Conservation (phyloP, 2,888 invertebrate genomes). For the Xanthorhoe designata region DNA sequence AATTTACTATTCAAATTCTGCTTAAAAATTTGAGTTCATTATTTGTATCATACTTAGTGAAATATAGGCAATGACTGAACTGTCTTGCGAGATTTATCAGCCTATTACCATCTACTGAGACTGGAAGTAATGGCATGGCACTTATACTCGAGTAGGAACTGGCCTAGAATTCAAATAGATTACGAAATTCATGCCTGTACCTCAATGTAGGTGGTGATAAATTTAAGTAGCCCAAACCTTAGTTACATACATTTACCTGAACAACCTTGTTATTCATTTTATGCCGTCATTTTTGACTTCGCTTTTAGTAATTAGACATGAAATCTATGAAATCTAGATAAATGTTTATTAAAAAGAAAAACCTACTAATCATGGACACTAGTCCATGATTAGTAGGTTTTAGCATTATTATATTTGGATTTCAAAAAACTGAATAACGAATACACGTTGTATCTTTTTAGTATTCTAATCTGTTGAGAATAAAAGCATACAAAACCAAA, state of each 20-base stretch:
- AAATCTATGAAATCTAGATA: too few relatives aligned
- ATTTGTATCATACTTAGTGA: background rate
- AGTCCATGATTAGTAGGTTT: too few relatives aligned
- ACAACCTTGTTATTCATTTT: too few relatives aligned
- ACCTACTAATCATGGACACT: too few relatives aligned
- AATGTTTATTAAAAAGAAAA: too few relatives aligned
- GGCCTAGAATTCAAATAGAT: slow-evolving; percentile 61
- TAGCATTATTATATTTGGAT: too few relatives aligned
- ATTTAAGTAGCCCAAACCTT: slow-evolving; percentile 5
- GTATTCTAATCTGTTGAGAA: too few relatives aligned
- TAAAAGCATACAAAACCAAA: too few relatives aligned
- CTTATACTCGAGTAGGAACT: slow-evolving; percentile 60
- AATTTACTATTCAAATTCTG: background rate
- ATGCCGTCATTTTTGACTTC: too few relatives aligned
- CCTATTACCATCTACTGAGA: slow-evolving; percentile 43
- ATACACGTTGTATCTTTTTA: too few relatives aligned
- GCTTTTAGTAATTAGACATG: too few relatives aligned
- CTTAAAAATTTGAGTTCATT: background rate
- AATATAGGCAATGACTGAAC: slow-evolving; percentile 21
- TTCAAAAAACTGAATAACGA: too few relatives aligned
- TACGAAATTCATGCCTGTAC: slow-evolving; percentile 32
- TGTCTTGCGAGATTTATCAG: slow-evolving; percentile 40
- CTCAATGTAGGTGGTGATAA: slow-evolving; percentile 17
- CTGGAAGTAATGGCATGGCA: slow-evolving; percentile 49
- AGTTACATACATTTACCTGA: background rate